Conservation (phyloP, 2,113 vertebrate species). For the Ochotona curzoniae region DNA sequence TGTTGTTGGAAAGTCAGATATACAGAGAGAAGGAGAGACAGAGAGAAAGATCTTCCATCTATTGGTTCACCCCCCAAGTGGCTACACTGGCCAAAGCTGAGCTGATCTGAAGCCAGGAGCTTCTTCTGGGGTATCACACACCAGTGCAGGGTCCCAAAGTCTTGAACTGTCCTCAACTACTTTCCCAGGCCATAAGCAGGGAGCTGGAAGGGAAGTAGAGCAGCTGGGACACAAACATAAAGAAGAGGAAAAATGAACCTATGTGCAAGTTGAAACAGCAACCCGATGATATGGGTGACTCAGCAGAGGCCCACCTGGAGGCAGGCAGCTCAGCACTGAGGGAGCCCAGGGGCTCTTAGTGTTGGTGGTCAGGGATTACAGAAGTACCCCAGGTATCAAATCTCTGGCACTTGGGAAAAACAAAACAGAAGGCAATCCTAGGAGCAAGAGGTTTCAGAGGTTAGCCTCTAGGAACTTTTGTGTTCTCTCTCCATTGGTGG, state of each 20-base stretch:
- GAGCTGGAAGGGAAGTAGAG: too few relatives aligned
- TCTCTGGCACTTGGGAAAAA: not conserved
- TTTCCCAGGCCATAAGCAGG: too few relatives aligned
- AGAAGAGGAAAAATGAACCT: not conserved
- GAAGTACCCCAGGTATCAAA: not conserved
- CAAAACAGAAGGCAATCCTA: not conserved
- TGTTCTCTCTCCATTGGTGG: not conserved
- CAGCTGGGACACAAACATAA: too few relatives aligned
- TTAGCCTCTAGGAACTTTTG: not conserved
- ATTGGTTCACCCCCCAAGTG: too few relatives aligned
- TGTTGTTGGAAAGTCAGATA: too few relatives aligned
- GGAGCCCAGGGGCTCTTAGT: not conserved
- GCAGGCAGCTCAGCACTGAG: not conserved
- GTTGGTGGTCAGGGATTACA: not conserved
- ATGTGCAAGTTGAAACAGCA: not conserved
- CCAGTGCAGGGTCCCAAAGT: too few relatives aligned
- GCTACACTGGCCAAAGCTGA: too few relatives aligned
- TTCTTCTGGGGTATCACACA: too few relatives aligned
- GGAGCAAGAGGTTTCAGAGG: not conserved
- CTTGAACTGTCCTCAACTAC: too few relatives aligned
- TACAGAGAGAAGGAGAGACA: too few relatives aligned
- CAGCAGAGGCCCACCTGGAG: not conserved
- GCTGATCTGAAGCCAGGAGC: too few relatives aligned
- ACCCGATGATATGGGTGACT: not conserved
- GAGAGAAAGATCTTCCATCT: too few relatives aligned